Percentiles rank a stretch among this genome's conserved stretches.
Evolutionary conservation across 2,113 vertebrate genomes (phyloP).

Genomic region (Phylloscopus trochilus): DNA sequence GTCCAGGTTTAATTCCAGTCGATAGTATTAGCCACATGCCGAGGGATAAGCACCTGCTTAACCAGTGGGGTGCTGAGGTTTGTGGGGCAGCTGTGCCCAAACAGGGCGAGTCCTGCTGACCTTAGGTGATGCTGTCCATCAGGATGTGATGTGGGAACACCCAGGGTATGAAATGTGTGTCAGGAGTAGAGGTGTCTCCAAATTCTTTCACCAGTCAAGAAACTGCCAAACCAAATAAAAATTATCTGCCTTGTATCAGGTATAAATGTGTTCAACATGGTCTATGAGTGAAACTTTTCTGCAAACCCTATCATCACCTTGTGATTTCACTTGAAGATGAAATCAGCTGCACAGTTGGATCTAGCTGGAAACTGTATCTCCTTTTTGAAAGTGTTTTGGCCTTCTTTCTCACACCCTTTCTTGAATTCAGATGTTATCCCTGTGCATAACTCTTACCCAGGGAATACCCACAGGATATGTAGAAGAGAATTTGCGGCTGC

Average conservation of each 20-base stretch:
- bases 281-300: not conserved
- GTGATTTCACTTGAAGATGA: too few relatives aligned
- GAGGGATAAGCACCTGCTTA: not conserved
- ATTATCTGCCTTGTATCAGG: fast-evolving
- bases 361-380: not conserved
- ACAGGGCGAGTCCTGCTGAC: fast-evolving
- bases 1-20: not conserved
- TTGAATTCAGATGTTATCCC: not conserved
- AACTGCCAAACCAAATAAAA: not conserved
- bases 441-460: not conserved
- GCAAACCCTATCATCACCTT: not conserved
- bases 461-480: too few relatives aligned
- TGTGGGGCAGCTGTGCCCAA: not conserved
- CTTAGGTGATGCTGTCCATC: not conserved
- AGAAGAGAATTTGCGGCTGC: not conserved
- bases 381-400: not conserved
- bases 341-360: not conserved
- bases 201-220: not conserved
- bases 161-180: fast-evolving
- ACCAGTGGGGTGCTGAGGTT: not conserved
- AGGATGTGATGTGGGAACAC: not conserved
- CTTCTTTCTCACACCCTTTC: not conserved
- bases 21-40: not conserved
- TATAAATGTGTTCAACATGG: not conserved
- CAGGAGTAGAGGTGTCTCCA: not conserved